A percentile compares a stretch with the other conserved stretches of the same genome.
phyloP scores from a whole-genome alignment of 2,797 vertebrate genomes.

The Denticeps clupeoides region DNA sequence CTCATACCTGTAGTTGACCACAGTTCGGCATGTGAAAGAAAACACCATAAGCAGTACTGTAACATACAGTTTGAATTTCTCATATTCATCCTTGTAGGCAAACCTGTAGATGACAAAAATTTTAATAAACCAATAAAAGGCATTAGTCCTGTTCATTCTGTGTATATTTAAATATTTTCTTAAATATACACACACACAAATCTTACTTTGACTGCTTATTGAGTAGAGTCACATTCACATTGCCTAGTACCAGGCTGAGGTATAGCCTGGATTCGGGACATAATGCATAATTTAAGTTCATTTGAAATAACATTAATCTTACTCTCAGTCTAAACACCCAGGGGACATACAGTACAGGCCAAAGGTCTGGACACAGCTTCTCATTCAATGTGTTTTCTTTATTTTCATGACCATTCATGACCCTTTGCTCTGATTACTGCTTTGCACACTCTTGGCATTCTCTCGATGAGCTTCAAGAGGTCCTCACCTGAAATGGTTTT shows the following conservation, averaged over 20 bases:
- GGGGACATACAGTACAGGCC: no score
- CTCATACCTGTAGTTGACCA: slow-evolving; percentile 82
- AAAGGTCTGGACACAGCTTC: no score
- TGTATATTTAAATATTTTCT: not conserved
- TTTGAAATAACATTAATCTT: no score
- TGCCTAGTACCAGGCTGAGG: slow-evolving; percentile 67
- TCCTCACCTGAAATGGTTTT: no score
- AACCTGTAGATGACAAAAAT: slow-evolving; percentile 58
- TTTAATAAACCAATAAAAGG: not conserved
- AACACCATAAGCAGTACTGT: slow-evolving; percentile 85
- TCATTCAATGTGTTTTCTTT: no score
- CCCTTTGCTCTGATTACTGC: no score
- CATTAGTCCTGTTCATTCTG: no score
- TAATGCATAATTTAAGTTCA: not conserved
- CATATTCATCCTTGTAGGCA: slow-evolving; percentile 94
- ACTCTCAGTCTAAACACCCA: no score
- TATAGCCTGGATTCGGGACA: slow-evolving; percentile 67
- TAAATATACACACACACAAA: not conserved
- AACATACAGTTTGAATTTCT: slow-evolving; percentile 93
- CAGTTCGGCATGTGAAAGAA: slow-evolving; percentile 82
- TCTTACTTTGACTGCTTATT: slow-evolving; percentile 64
- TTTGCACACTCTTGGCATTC: no score
- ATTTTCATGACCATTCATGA: no score
- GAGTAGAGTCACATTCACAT: slow-evolving; percentile 63
- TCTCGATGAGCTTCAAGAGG: no score